Evolutionary conservation across 2,797 vertebrate species (phyloP).

Genomic region (Setipinna tenuifilis): DNA sequence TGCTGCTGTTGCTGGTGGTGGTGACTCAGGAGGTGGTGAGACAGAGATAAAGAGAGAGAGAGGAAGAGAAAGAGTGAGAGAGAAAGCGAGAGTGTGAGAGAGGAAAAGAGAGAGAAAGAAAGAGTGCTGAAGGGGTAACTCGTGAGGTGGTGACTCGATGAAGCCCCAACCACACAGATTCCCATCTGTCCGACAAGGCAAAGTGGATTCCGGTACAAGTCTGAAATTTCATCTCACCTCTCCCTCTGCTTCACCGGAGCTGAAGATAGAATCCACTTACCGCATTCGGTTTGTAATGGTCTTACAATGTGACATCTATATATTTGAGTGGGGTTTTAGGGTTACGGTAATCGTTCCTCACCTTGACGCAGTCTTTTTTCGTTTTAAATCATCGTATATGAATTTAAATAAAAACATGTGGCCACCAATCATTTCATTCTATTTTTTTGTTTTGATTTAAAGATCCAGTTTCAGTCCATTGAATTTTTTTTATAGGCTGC

Average conservation of each 20-base stretch:
- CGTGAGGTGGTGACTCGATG: no score
- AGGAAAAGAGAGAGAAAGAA: not conserved
- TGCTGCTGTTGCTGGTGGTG: no score
- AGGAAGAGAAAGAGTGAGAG: no score
- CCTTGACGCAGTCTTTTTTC: not conserved
- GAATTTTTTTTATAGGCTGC: not conserved
- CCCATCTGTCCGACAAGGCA: not conserved
- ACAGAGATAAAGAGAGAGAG: not conserved
- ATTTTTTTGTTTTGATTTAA: not conserved
- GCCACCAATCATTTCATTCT: not conserved
- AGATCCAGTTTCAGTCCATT: not conserved
- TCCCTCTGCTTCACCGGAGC: not conserved
- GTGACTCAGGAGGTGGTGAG: no score
- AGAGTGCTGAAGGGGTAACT: no score
- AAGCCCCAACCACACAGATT: not conserved
- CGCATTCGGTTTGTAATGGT: not conserved
- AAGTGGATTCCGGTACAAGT: not conserved
- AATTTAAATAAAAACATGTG: not conserved
- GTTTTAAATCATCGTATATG: not conserved
- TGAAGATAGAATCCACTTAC: constrained; percentile 15
- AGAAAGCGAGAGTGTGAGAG: not conserved
- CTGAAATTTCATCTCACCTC: constrained; percentile 1
- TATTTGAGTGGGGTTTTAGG: not conserved
- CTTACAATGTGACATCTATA: constrained; percentile 5
- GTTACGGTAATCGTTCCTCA: not conserved